Base-by-base conservation (phyloP, 1,140 invertebrate species). In the Rhyacophila brunnea region DNA sequence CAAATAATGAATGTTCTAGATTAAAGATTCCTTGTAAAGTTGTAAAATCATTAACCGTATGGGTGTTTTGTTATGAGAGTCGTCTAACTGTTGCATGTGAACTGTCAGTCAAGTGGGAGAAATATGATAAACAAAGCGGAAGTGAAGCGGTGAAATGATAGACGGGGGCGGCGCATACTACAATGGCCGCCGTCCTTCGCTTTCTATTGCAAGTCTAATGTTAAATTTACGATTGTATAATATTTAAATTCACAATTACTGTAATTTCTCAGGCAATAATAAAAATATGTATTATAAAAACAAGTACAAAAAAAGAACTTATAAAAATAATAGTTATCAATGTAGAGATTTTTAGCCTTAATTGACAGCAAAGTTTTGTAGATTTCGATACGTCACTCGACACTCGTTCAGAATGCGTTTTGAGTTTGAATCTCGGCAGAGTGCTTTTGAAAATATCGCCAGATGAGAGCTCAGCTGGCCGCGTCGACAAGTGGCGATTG, bases 1-100 rank as follows among this genome's bases (percentile, higher is more conserved):
- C 77, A 77, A 71, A 53, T 60, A 60, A 57, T 64, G 48, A 64
- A 60, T 64, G 58, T 57, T 58, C 19, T 61, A 64, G 62, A 64
- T 49, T 63, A 57, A 63, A 56, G 17, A 28, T n/a, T 28, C 38
- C 43, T 40, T 40, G 38, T 40, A 40, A 40, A 13, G 15, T 36
- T 54, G 45, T 54, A 54, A 54, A 60, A 48, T 59, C 57, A 52
- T 59, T 19, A 51, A 59, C 38, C 6, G 43, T 51, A 50, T 48
- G 46, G 23, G 48, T 49, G 48, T 28, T 28, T 28, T 28, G 23
- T 28, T 9, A 28, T 9, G 23, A 28, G 23, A 28, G 9, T 3
- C 23, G 9, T 3, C 23, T 9, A 9, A 28, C 23, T 9, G 23
- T 13, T 11, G 38, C 4, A n/a, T 11, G 4, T n/a, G 38, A 15